Percentiles rank a stretch among this genome's conserved stretches.
Evolutionary conservation across 2,797 vertebrate genomes (phyloP).

Genomic region (Champsocephalus gunnari): DNA sequence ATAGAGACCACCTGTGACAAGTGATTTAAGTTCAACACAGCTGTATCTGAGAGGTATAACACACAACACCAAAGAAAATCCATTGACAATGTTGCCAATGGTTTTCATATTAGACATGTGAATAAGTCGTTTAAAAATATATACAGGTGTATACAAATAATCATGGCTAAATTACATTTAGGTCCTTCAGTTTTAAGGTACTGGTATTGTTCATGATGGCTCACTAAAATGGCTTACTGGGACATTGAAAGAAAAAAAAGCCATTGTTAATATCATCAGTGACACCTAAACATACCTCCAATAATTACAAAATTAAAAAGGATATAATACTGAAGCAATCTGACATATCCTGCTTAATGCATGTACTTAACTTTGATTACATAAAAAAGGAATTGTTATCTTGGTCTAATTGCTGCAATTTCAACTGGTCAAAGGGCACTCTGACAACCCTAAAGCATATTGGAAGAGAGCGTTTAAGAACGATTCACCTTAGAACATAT

Average conservation of each 20-base stretch:
- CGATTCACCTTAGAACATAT: neutral
- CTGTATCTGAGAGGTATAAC: neutral
- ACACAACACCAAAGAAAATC: neutral
- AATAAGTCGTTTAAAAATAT: neutral
- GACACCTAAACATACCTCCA: neutral
- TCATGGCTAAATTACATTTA: neutral
- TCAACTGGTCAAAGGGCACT: neutral
- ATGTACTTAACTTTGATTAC: neutral
- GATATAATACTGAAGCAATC: neutral
- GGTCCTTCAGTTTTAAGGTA: neutral
- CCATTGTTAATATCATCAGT: no score
- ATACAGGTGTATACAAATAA: neutral
- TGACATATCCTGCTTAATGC: neutral
- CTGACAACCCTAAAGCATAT: neutral
- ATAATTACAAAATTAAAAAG: neutral
- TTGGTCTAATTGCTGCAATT: slow-evolving; percentile 1
- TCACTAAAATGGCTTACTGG: neutral
- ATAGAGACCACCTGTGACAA: neutral
- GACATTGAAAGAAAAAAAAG: no score
- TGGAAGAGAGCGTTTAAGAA: neutral
- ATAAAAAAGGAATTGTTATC: neutral
- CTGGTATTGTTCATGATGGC: neutral
- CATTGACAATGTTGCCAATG: no score
- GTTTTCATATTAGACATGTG: neutral
- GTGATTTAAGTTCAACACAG: neutral